A percentile compares a stretch with the other conserved stretches of the same genome.
Evolutionary conservation across 2,888 invertebrate genomes (phyloP).

Genomic region (Tachina fera): DNA sequence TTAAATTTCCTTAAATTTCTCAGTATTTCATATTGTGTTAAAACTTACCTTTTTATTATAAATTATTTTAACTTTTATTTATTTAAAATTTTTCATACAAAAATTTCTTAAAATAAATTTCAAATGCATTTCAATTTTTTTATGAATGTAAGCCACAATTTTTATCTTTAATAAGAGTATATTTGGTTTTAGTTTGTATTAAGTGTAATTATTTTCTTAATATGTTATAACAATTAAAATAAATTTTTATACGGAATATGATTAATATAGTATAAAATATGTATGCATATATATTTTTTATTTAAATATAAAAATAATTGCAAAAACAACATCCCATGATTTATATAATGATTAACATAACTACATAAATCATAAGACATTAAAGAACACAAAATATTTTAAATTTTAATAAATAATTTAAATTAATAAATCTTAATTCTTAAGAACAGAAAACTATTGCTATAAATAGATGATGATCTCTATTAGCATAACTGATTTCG

Average conservation of each 20-base stretch:
- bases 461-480: not conserved
- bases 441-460: not conserved
- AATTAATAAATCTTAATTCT: not conserved
- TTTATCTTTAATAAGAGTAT: constrained; percentile 46
- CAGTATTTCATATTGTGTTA: no score
- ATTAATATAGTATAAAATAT: constrained; percentile 38
- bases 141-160: not conserved
- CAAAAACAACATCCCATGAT: constrained; percentile 1
- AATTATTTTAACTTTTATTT: not conserved
- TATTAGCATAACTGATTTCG: not conserved
- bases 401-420: constrained; percentile 31
- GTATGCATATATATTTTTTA: constrained; percentile 3
- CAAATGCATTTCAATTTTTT: not conserved
- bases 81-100: not conserved
- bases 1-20: no score
- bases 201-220: constrained; percentile 46
- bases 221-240: constrained; percentile 22
- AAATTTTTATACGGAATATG: constrained; percentile 10
- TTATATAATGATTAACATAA: not conserved
- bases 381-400: constrained; percentile 35
- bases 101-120: not conserved
- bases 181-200: constrained; percentile 64
- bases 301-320: constrained; percentile 9
- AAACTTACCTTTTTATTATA: no score
- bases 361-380: constrained; percentile 10